Percentiles rank a stretch among this genome's conserved stretches.
These are phyloP conservation scores for Nasua narica DNA, from an alignment of 2,797 vertebrate species.

Conservation along the genomic window DNA sequence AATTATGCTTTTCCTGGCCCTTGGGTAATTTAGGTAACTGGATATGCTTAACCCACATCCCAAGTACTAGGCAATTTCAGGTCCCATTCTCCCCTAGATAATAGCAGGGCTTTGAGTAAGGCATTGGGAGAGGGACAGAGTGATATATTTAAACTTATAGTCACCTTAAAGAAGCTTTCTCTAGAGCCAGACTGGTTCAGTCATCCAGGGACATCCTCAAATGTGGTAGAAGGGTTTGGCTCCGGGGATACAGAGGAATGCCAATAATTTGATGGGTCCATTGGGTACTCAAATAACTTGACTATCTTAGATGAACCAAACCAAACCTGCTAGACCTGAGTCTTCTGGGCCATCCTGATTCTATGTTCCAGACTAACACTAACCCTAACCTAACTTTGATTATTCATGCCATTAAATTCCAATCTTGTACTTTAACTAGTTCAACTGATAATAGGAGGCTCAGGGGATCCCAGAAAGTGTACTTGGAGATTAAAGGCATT, in stretches of 20 bases:
- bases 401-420: neutral
- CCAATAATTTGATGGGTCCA: neutral
- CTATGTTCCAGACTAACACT: neutral
- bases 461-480: neutral
- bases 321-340: neutral
- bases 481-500: neutral
- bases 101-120: neutral
- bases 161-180: neutral
- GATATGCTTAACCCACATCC: neutral
- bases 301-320: neutral
- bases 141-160: neutral
- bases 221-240: neutral
- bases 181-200: neutral
- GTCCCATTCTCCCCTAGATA: neutral
- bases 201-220: neutral
- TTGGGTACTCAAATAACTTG: neutral
- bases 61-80: neutral
- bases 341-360: neutral
- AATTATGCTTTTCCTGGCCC: neutral
- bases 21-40: neutral
- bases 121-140: neutral
- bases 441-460: neutral
- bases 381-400: constrained; percentile 13
- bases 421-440: neutral
- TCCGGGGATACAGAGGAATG: neutral